A percentile compares a stretch with the other conserved stretches of the same genome.
phyloP scores from a whole-genome alignment of 2,113 vertebrate species.

The Carlito syrichta region DNA sequence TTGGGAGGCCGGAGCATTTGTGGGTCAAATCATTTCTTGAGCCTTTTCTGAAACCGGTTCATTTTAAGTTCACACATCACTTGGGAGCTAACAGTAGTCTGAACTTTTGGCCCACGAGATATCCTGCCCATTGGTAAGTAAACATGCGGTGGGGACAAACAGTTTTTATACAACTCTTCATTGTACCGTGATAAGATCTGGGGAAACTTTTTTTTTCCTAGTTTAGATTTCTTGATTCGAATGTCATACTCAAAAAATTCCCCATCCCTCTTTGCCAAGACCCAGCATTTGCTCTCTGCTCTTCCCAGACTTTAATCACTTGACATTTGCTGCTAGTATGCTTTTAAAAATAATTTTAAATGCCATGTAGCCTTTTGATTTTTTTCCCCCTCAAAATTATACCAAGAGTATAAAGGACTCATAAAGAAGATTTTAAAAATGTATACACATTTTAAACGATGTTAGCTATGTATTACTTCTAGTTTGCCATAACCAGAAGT shows the following conservation, averaged over 20 bases:
- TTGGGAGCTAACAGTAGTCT: conserved; percentile 66
- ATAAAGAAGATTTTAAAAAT: not conserved
- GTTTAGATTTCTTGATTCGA: conserved; percentile 81
- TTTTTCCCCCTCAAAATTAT: conserved; percentile 52
- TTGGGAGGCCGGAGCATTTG: not conserved
- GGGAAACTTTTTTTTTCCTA: conserved; percentile 22
- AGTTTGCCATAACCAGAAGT: no score
- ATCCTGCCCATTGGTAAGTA: conserved; percentile 72
- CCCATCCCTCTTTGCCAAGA: conserved; percentile 77
- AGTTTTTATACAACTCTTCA: conserved; percentile 69
- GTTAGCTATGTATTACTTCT: no score
- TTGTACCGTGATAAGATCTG: conserved; percentile 81
- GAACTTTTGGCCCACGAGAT: conserved; percentile 70
- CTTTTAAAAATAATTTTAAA: conserved; percentile 66
- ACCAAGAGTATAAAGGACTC: not conserved
- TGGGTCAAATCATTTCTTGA: not conserved
- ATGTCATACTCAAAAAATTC: conserved; percentile 74
- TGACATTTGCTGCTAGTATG: conserved; percentile 64
- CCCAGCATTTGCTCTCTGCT: conserved; percentile 74
- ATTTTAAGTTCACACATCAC: conserved; percentile 56
- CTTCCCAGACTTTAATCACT: conserved; percentile 72
- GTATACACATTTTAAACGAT: no score
- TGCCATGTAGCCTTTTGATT: conserved; percentile 43
- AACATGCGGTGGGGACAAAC: conserved; percentile 67
- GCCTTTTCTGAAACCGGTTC: conserved; percentile 51